Evolutionary conservation across 2,888 invertebrate genomes (phyloP).

Genomic region (Cryptus armator): DNA sequence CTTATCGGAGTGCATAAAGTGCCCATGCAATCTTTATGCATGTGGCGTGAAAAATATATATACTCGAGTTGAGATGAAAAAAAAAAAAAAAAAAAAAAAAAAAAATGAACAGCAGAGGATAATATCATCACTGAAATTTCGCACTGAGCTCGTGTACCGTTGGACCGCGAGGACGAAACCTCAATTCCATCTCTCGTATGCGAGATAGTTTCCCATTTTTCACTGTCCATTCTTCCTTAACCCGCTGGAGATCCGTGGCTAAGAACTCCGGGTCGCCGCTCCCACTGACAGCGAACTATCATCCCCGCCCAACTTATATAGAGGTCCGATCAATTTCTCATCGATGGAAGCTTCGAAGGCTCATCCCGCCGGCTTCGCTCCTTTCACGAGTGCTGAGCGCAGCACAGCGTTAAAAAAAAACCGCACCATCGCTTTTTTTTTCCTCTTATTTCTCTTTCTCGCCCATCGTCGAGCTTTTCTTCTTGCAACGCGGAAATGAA

Average conservation of each 20-base stretch:
- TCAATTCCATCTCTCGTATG: conserved; percentile 8
- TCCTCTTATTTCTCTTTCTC: conserved; percentile 6
- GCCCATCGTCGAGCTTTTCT: neutral
- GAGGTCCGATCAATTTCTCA: conserved; percentile 59
- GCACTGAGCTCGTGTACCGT: neutral
- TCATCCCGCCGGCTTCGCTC: neutral
- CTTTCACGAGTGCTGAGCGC: conserved; percentile 25
- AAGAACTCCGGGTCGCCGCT: conserved; percentile 43
- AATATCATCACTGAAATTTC: conserved; percentile 29
- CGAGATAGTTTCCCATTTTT: conserved; percentile 50
- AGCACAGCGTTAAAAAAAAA: conserved; percentile 19
- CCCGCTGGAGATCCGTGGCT: conserved; percentile 9
- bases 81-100: neutral
- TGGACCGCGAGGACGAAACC: neutral
- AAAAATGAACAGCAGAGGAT: conserved; percentile 9
- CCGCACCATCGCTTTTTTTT: neutral
- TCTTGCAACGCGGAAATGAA: neutral
- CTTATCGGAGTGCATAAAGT: too few relatives aligned
- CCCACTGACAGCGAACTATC: conserved; percentile 15
- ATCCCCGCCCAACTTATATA: conserved; percentile 22
- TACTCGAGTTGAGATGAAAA: too few relatives aligned
- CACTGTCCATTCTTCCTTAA: conserved; percentile 65
- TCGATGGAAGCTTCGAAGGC: conserved; percentile 34
- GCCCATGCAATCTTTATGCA: too few relatives aligned
- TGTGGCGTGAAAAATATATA: too few relatives aligned